Evolutionary conservation across 2,888 invertebrate species (phyloP).

Genomic region (Stenolophus ochropezus): DNA sequence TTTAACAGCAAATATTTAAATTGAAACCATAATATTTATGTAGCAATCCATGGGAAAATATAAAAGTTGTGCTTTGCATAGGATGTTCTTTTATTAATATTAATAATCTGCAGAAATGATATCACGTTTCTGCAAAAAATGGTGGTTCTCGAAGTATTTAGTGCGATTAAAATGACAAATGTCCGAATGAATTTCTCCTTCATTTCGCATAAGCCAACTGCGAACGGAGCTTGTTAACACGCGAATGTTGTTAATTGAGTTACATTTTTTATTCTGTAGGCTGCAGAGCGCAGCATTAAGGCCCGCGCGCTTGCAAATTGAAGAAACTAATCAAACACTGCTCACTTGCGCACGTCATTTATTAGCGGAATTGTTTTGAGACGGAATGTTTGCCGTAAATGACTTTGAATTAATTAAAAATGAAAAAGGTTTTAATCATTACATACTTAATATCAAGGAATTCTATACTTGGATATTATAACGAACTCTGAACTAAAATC

Average conservation of each 20-base stretch:
- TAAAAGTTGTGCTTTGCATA: neutral
- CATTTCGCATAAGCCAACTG: slow-evolving; percentile 30
- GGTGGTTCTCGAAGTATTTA: neutral
- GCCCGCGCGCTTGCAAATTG: slow-evolving; percentile 55
- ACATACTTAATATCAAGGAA: too few species aligned
- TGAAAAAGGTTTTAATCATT: too few species aligned
- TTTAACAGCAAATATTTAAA: too few species aligned
- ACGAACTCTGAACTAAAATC: too few species aligned
- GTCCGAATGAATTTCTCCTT: neutral
- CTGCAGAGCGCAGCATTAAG: slow-evolving; percentile 45
- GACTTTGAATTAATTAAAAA: neutral
- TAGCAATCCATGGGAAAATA: neutral
- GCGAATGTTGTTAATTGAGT: slow-evolving; percentile 56
- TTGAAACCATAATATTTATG: too few species aligned
- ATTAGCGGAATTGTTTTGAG: neutral
- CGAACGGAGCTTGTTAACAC: slow-evolving; percentile 48
- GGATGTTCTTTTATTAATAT: neutral
- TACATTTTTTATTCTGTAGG: slow-evolving; percentile 57
- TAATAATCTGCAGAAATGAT: neutral
- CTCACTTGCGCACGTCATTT: slow-evolving; percentile 44
- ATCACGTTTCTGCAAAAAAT: neutral
- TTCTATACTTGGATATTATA: too few species aligned
- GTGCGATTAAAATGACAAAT: slow-evolving; percentile 15
- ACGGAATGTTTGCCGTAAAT: neutral
- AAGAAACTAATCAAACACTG: slow-evolving; percentile 58